Evolutionary conservation across 2,888 invertebrate species (phyloP).

Genomic region (Ischnus inquisitorius): DNA sequence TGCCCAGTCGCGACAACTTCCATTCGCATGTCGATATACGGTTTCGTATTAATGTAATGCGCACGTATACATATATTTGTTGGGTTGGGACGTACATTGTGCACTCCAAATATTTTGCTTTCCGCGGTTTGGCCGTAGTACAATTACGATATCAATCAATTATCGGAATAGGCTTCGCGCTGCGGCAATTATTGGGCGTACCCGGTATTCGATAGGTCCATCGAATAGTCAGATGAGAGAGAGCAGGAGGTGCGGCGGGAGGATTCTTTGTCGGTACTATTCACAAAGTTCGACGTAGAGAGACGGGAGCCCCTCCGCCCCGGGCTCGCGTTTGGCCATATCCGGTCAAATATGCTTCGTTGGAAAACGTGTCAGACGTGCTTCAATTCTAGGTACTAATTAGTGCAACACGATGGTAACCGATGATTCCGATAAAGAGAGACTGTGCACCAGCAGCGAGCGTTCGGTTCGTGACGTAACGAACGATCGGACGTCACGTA

Average conservation of each 20-base stretch:
- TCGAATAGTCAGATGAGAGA: slow-evolving; percentile 10
- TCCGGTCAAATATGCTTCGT: slow-evolving; percentile 51
- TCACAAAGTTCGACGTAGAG: slow-evolving; percentile 7
- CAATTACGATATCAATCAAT: slow-evolving; percentile 75
- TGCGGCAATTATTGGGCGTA: slow-evolving; percentile 77
- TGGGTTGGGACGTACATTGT: background rate
- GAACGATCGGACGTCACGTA: slow-evolving; percentile 41
- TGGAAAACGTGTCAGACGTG: slow-evolving; percentile 5
- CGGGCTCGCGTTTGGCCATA: slow-evolving; percentile 36
- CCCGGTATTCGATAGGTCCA: slow-evolving; percentile 47
- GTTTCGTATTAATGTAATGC: background rate
- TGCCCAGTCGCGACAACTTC: background rate
- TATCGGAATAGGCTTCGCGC: slow-evolving; percentile 74
- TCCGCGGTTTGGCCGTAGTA: background rate
- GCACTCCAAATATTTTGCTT: background rate
- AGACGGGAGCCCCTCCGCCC: background rate
- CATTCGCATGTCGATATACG: background rate
- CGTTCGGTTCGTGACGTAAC: slow-evolving; percentile 40
- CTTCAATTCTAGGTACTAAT: slow-evolving; percentile 60
- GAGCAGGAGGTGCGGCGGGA: no score
- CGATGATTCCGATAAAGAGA: slow-evolving; percentile 13
- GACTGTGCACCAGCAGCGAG: slow-evolving; percentile 5
- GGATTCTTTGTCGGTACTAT: slow-evolving; percentile 8
- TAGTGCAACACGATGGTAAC: slow-evolving; percentile 63
- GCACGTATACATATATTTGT: background rate